Percentiles rank a stretch among this genome's conserved stretches.
Evolutionary conservation across 2,113 vertebrate species (phyloP).

Genomic region (Apodemus speciosus): DNA sequence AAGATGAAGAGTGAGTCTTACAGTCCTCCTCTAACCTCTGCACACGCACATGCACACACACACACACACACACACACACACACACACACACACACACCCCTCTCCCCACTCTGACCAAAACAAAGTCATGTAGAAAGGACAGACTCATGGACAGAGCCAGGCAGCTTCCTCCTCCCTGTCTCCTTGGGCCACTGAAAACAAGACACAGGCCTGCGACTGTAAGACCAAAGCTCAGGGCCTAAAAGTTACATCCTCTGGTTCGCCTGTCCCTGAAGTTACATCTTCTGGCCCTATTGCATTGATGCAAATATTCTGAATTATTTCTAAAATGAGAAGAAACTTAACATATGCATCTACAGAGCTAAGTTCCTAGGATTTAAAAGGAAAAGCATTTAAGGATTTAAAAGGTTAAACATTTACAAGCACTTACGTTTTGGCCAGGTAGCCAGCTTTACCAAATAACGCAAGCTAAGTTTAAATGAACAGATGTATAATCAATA

Average conservation of each 20-base stretch:
- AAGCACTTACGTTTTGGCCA: not conserved
- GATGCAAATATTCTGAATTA: conserved; percentile 9
- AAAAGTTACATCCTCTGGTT: not conserved
- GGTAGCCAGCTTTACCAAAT: not conserved
- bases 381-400: no score
- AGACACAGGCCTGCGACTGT: not conserved
- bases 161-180: not conserved
- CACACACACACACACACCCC: not conserved
- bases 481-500: not conserved
- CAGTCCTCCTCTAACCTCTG: not conserved
- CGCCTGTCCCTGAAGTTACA: no score
- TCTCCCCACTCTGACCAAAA: not conserved
- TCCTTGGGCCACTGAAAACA: not conserved
- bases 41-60: not conserved
- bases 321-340: conserved; percentile 21
- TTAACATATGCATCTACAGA: not conserved
- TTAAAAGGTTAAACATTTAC: not conserved
- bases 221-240: not conserved
- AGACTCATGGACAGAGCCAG: conserved; percentile 20
- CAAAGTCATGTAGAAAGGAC: not conserved
- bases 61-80: not conserved
- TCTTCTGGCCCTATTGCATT: not conserved
- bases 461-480: not conserved
- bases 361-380: not conserved
- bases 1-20: no score